Evolutionary conservation across 2,113 vertebrate species (phyloP).

Genomic region (Corythaeola cristata): DNA sequence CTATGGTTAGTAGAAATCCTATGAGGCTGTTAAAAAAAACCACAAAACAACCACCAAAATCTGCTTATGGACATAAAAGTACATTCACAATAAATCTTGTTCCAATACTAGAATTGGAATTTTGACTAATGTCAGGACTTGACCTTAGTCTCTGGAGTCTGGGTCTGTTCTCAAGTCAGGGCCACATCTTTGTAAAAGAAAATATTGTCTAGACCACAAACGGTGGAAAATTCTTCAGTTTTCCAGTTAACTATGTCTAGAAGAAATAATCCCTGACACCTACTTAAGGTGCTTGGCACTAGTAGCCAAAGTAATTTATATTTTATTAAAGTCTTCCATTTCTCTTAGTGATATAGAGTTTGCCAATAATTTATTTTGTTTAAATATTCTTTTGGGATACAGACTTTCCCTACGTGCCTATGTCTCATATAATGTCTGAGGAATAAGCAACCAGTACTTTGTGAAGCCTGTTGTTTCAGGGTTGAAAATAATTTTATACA

Average conservation of each 20-base stretch:
- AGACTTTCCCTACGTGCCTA: neutral
- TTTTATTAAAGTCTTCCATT: neutral
- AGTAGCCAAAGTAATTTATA: neutral
- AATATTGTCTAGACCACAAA: neutral
- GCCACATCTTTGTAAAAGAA: neutral
- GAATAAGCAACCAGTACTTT: neutral
- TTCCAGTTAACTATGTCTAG: neutral
- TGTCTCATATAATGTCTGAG: neutral
- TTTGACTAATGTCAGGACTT: neutral
- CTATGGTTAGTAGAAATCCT: neutral
- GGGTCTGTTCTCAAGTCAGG: neutral
- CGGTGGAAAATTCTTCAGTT: neutral
- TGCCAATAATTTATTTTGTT: neutral
- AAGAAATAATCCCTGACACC: conserved; percentile 8
- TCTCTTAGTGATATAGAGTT: neutral
- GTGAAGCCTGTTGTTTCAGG: neutral
- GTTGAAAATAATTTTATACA: neutral
- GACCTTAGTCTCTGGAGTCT: neutral
- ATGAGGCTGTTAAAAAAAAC: too few species aligned
- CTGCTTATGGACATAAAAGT: neutral
- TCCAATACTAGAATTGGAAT: neutral
- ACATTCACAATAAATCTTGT: neutral
- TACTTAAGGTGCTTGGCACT: neutral
- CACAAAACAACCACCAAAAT: too few species aligned
- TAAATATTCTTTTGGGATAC: neutral